Percentiles rank a stretch among this genome's conserved stretches.
These are phyloP conservation scores for Triplophysa tibetana DNA, from an alignment of 2,113 vertebrate species.

Conservation along the genomic window DNA sequence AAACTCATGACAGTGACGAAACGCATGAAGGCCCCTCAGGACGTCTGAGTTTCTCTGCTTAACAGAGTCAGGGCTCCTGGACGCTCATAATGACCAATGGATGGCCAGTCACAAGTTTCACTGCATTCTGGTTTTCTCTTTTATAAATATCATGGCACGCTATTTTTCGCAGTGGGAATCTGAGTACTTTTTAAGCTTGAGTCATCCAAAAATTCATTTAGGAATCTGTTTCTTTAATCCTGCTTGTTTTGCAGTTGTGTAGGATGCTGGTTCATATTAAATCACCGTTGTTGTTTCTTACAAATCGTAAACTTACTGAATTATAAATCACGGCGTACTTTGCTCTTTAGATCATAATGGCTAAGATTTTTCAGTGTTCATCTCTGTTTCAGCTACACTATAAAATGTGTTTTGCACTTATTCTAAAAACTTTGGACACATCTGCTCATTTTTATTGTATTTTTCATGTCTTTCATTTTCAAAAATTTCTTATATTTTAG, in stretches of 20 bases:
- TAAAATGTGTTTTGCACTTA: neutral
- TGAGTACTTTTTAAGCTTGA: neutral
- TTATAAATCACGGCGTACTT: constrained; percentile 14
- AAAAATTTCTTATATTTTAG: too few relatives aligned
- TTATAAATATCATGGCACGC: neutral
- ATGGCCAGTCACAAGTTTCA: constrained; percentile 57
- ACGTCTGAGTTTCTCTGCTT: constrained; percentile 62
- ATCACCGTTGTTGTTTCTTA: constrained; percentile 14
- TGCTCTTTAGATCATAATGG: neutral
- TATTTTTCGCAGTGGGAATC: neutral
- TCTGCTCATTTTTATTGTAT: neutral
- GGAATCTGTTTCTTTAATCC: constrained; percentile 13
- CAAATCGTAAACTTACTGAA: constrained; percentile 10
- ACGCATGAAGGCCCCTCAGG: constrained; percentile 61
- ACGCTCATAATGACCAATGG: constrained; percentile 63
- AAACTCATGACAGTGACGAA: constrained; percentile 57
- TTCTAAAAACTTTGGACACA: neutral
- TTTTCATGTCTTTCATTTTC: too few relatives aligned
- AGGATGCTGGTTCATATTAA: neutral
- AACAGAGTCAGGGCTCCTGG: constrained; percentile 57
- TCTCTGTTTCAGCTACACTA: neutral
- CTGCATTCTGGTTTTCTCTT: neutral
- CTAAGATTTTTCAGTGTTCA: neutral
- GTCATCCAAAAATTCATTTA: neutral
- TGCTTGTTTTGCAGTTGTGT: constrained; percentile 9